These are phyloP conservation scores for Mastigias papua DNA, from an alignment of 30 jellyfish, hydroid and myxozoan genomes.

Conservation along the genomic window DNA sequence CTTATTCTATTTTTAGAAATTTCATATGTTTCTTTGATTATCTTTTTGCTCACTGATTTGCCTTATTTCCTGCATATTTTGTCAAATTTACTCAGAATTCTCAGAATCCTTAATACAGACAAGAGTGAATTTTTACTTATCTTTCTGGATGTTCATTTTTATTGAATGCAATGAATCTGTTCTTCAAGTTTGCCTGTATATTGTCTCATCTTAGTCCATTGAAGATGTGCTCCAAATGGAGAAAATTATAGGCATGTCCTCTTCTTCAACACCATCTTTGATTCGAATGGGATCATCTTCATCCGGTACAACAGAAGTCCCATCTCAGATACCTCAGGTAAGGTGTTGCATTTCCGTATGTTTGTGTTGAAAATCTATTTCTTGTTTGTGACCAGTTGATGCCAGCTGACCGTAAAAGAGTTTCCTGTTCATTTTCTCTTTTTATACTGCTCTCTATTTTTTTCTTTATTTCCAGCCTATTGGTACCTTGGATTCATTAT, in stretches of 20 bases:
- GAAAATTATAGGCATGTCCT: not conserved
- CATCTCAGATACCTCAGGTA: not conserved
- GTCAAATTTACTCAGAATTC: no score
- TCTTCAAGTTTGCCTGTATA: no score
- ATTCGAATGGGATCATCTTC: slow-evolving; percentile 48
- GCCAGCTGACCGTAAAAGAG: not conserved
- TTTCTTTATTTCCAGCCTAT: slow-evolving; percentile 46
- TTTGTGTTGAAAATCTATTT: not conserved
- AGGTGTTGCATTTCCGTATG: not conserved
- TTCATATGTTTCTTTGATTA: no score
- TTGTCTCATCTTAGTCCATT: slow-evolving; percentile 23
- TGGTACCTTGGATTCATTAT: slow-evolving; percentile 44
- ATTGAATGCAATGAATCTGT: no score
- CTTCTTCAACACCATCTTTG: slow-evolving; percentile 27
- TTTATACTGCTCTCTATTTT: not conserved
- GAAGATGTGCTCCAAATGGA: slow-evolving; percentile 63
- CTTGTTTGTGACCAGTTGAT: not conserved
- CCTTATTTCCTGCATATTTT: no score
- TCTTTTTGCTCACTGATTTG: no score
- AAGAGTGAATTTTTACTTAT: no score
- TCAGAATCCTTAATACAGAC: no score
- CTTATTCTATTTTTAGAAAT: no score
- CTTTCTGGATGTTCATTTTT: no score
- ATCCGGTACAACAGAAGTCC: slow-evolving; percentile 35
- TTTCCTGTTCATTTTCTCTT: not conserved